These are phyloP conservation scores for Magallana ariakensis DNA, from an alignment of 1,140 invertebrate genomes.

Conservation along the genomic window DNA sequence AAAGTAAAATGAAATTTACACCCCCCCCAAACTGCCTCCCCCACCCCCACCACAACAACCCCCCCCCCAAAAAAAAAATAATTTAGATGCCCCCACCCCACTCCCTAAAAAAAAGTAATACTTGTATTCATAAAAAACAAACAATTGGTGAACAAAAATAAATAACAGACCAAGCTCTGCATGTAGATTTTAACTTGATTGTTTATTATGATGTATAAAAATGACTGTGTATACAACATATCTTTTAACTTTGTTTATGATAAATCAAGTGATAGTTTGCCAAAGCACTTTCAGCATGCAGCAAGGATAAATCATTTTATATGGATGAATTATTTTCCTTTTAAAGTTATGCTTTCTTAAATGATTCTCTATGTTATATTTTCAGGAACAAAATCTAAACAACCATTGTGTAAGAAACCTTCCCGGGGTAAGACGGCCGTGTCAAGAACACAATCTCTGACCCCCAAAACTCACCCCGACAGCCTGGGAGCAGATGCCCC, in stretches of 20 bases:
- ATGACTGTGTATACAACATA: too few relatives aligned
- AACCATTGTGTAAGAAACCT: constrained; percentile 28
- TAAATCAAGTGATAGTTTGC: too few relatives aligned
- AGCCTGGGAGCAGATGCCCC: neutral
- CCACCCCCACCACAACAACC: too few relatives aligned
- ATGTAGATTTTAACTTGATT: too few relatives aligned
- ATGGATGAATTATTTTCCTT: neutral
- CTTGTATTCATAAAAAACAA: too few relatives aligned
- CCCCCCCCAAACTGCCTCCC: too few relatives aligned
- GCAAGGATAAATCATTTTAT: neutral
- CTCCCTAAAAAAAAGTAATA: too few relatives aligned
- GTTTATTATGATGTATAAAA: too few relatives aligned
- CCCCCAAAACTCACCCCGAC: constrained; percentile 53
- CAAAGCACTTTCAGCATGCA: neutral
- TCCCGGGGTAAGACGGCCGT: constrained; percentile 62
- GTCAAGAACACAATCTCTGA: constrained; percentile 66
- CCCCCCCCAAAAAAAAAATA: neutral
- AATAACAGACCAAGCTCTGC: too few relatives aligned
- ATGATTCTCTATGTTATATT: neutral
- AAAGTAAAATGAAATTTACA: too few relatives aligned
- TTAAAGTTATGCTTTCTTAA: neutral
- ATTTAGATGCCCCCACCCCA: neutral
- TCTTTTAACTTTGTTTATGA: too few relatives aligned
- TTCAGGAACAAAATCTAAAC: constrained; percentile 61
- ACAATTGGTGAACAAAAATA: too few relatives aligned